phyloP scores from a whole-genome alignment of 2,797 vertebrate genomes.

The Hozukius guyotensis region DNA sequence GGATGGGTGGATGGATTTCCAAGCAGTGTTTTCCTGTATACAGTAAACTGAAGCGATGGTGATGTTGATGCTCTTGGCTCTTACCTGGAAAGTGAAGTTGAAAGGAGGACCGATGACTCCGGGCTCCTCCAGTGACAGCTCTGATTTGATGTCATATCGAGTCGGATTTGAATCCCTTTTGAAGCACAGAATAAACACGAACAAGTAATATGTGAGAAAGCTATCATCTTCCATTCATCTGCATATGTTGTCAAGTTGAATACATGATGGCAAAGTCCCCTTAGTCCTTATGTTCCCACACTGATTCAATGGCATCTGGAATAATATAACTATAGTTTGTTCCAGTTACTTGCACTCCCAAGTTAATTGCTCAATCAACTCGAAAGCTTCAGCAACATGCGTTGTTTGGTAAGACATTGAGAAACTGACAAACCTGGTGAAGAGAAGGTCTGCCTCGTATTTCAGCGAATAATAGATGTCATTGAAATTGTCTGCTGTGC shows the following conservation, averaged over 20 bases:
- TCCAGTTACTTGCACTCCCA: not conserved
- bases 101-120: slow-evolving; percentile 87
- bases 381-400: not conserved
- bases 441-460: slow-evolving; percentile 94
- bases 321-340: not conserved
- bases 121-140: slow-evolving; percentile 87
- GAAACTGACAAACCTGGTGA: slow-evolving; percentile 88
- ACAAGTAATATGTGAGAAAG: not conserved
- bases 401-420: not conserved
- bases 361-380: not conserved
- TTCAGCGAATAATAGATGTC: slow-evolving; percentile 89
- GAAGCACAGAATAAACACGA: slow-evolving; percentile 11
- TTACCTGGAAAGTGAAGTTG: slow-evolving; percentile 91
- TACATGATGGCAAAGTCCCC: not conserved
- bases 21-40: not conserved
- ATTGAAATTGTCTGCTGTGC: slow-evolving; percentile 87
- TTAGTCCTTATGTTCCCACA: not conserved
- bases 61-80: not conserved
- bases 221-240: not conserved
- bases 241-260: not conserved
- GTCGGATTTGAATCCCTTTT: slow-evolving; percentile 84
- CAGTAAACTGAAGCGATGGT: not conserved
- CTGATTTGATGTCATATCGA: slow-evolving; percentile 85
- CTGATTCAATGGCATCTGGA: not conserved
- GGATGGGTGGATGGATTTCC: not conserved